phyloP scores from a whole-genome alignment of 1,140 invertebrate genomes.

The Caenorhabditis latens region DNA sequence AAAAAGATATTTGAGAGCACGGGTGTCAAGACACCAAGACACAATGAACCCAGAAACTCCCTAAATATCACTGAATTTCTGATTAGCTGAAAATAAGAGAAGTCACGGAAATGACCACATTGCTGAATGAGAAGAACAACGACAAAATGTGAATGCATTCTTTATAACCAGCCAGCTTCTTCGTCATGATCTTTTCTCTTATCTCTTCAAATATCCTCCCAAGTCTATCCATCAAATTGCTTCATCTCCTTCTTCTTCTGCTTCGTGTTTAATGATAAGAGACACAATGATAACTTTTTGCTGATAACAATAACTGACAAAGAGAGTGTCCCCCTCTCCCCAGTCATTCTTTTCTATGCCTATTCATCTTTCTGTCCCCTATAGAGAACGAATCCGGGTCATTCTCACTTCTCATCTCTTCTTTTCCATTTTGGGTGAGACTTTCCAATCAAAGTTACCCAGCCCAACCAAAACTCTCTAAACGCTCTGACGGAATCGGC shows the following conservation, averaged over 20 bases:
- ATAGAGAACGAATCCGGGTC: background rate
- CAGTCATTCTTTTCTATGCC: background rate
- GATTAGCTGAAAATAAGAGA: background rate
- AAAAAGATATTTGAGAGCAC: too few species aligned
- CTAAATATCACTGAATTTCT: background rate
- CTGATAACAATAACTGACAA: slow-evolving; percentile 29
- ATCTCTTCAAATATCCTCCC: slow-evolving; percentile 34
- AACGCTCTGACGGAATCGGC: too few species aligned
- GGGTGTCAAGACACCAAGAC: too few species aligned
- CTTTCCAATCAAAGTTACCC: too few species aligned
- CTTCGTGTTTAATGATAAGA: slow-evolving; percentile 24
- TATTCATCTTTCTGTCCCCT: background rate
- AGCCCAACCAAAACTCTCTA: too few species aligned
- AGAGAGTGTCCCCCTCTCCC: background rate
- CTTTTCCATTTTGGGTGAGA: too few species aligned
- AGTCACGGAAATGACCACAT: background rate
- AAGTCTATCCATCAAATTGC: slow-evolving; percentile 39
- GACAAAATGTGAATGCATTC: slow-evolving; percentile 24
- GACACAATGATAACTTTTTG: slow-evolving; percentile 12
- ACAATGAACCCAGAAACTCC: too few species aligned
- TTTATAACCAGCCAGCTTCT: slow-evolving; percentile 41
- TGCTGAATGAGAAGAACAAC: background rate
- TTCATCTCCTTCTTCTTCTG: slow-evolving; percentile 1
- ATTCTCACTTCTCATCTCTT: background rate
- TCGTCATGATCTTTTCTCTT: slow-evolving; percentile 11